A percentile compares a stretch with the other conserved stretches of the same genome.
Evolutionary conservation across 2,888 invertebrate genomes (phyloP).

Genomic region (Brachycybe producta): DNA sequence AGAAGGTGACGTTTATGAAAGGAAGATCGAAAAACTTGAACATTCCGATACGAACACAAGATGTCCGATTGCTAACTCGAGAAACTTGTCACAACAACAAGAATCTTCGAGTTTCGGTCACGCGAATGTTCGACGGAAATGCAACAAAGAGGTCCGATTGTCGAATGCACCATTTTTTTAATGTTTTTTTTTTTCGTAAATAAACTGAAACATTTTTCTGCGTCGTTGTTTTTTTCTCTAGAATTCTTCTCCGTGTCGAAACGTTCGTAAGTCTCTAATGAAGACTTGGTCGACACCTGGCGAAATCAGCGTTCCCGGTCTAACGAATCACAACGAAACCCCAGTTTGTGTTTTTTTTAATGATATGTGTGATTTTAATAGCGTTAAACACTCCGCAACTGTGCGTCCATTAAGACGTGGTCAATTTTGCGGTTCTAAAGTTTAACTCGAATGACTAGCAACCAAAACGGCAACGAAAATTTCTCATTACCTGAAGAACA

Average conservation of each 20-base stretch:
- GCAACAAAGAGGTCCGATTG: slow-evolving; percentile 26
- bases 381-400: too few relatives aligned
- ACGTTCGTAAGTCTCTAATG: slow-evolving; percentile 61
- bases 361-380: too few relatives aligned
- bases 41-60: too few relatives aligned
- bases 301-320: slow-evolving; percentile 32
- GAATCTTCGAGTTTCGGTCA: slow-evolving; percentile 16
- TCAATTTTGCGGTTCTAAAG: too few relatives aligned
- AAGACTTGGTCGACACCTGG: slow-evolving; percentile 52
- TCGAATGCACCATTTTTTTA: not conserved
- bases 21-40: too few relatives aligned
- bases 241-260: slow-evolving; percentile 9
- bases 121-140: slow-evolving; percentile 18
- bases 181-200: not conserved
- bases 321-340: slow-evolving; percentile 14
- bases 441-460: too few relatives aligned
- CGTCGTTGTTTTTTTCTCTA: slow-evolving; percentile 2
- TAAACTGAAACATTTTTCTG: not conserved
- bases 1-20: too few relatives aligned
- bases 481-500: too few relatives aligned
- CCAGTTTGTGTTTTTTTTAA: too few relatives aligned
- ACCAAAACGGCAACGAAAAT: too few relatives aligned
- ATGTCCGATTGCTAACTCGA: too few relatives aligned
- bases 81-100: slow-evolving; percentile 40
- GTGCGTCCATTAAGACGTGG: too few relatives aligned